Percentiles rank a stretch among this genome's conserved stretches.
phyloP scores from a whole-genome alignment of 1,140 invertebrate species.

The Dolichoris vasculosae region DNA sequence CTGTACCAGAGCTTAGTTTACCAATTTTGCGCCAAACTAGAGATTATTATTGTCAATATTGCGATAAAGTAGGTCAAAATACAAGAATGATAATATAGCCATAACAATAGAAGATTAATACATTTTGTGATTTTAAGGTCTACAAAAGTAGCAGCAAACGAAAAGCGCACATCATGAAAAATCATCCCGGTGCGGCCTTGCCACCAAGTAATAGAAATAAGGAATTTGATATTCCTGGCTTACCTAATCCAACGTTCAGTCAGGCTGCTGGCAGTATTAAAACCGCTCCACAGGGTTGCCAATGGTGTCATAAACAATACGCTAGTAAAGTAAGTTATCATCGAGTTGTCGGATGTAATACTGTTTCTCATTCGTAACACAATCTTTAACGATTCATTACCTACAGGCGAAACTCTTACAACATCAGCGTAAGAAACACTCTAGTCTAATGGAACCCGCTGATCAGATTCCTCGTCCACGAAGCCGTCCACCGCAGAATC shows the following conservation, averaged over 20 bases:
- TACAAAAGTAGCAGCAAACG: constrained; percentile 91
- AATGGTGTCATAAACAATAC: constrained; percentile 90
- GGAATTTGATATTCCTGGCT: constrained; percentile 72
- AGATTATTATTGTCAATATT: constrained; percentile 91
- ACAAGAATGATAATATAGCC: not conserved
- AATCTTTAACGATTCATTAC: constrained; percentile 2
- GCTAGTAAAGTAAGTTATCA: constrained; percentile 78
- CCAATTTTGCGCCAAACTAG: constrained; percentile 87
- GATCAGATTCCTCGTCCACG: constrained; percentile 70
- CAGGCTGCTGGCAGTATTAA: constrained; percentile 84
- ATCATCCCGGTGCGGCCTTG: constrained; percentile 86
- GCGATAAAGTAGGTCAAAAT: constrained; percentile 79
- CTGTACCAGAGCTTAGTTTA: constrained; percentile 87
- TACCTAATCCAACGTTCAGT: constrained; percentile 80
- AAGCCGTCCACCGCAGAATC: constrained; percentile 67
- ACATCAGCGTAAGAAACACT: constrained; percentile 87
- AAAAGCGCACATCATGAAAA: constrained; percentile 89
- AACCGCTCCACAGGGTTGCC: constrained; percentile 83
- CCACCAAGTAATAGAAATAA: constrained; percentile 78
- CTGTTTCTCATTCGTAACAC: too few relatives aligned
- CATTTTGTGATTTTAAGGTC: constrained; percentile 69
- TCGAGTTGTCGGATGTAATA: not conserved
- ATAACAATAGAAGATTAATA: not conserved
- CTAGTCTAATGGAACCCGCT: constrained; percentile 71
- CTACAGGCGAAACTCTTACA: constrained; percentile 83